Conservation (phyloP, 2,888 invertebrate genomes). For the Agrochola lota region DNA sequence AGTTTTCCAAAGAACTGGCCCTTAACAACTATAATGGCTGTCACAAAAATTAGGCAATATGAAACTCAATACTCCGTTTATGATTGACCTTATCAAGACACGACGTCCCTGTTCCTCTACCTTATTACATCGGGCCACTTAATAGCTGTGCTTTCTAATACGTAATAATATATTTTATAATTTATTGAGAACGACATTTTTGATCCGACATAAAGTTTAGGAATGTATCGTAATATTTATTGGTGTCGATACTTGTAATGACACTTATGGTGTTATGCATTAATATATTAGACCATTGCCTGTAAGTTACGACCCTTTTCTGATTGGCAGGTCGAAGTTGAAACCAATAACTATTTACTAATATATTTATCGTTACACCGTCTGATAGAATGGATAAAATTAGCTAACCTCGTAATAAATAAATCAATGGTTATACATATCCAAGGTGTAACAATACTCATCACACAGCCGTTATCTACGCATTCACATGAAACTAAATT, state of each 20-base stretch:
- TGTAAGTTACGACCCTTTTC: constrained; percentile 41
- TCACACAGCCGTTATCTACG: background rate
- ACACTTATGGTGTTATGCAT: constrained; percentile 31
- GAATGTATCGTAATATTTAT: constrained; percentile 63
- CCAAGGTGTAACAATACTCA: background rate
- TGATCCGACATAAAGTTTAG: constrained; percentile 65
- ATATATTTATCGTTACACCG: constrained; percentile 6
- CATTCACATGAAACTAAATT: background rate
- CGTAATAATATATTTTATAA: constrained; percentile 68
- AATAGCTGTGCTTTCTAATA: constrained; percentile 73
- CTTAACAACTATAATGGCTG: constrained; percentile 59
- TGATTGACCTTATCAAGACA: constrained; percentile 75
- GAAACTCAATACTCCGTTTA: constrained; percentile 73
- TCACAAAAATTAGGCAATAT: constrained; percentile 71
- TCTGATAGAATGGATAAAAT: constrained; percentile 15
- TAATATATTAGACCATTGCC: constrained; percentile 39
- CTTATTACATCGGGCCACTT: constrained; percentile 70
- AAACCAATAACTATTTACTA: constrained; percentile 30
- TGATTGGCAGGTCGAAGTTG: constrained; percentile 59
- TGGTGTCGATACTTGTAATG: constrained; percentile 54
- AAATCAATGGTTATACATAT: background rate
- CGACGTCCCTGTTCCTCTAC: constrained; percentile 63
- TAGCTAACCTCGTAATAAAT: background rate
- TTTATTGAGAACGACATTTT: constrained; percentile 67
- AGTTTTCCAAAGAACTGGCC: constrained; percentile 30